A percentile compares a stretch with the other conserved stretches of the same genome.
phyloP scores from a whole-genome alignment of 2,113 vertebrate species.

The Podocnemis expansa region DNA sequence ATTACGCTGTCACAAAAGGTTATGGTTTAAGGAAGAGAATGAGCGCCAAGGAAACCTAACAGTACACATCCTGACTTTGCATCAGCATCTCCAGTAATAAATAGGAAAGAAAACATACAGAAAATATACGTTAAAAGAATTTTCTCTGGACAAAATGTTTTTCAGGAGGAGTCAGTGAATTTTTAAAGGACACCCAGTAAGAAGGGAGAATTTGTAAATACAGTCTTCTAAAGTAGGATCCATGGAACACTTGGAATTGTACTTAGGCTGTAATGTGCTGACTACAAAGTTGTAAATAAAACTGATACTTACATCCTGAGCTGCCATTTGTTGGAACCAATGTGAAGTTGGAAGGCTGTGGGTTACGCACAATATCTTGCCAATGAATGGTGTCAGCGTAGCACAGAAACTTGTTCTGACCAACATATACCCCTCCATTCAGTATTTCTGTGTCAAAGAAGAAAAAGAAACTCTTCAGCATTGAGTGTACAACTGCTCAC shows the following conservation, averaged over 20 bases:
- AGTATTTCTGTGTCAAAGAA: constrained; percentile 87
- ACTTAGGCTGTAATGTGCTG: neutral
- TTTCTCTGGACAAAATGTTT: neutral
- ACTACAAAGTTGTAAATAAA: constrained; percentile 6
- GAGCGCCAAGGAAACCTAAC: constrained; percentile 59
- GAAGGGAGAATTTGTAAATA: neutral
- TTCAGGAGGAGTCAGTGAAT: neutral
- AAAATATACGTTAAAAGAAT: neutral
- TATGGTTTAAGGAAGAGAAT: constrained; percentile 56
- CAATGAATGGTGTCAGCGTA: constrained; percentile 96
- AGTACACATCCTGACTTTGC: constrained; percentile 40
- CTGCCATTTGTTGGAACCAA: constrained; percentile 94
- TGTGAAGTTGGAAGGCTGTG: constrained; percentile 90
- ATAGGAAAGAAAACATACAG: neutral
- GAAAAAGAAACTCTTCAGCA: constrained; percentile 31
- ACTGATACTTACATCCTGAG: constrained; percentile 88
- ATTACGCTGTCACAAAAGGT: constrained; percentile 38
- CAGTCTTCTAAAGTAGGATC: fast-evolving
- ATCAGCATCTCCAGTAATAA: constrained; percentile 40
- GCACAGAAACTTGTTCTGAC: constrained; percentile 97
- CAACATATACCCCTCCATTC: constrained; percentile 94
- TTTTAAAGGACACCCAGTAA: neutral
- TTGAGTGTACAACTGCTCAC: neutral
- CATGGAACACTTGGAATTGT: neutral
- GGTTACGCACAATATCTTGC: constrained; percentile 95